Conservation (phyloP, 2,113 vertebrate genomes). For the Spheniscus mendiculus region DNA sequence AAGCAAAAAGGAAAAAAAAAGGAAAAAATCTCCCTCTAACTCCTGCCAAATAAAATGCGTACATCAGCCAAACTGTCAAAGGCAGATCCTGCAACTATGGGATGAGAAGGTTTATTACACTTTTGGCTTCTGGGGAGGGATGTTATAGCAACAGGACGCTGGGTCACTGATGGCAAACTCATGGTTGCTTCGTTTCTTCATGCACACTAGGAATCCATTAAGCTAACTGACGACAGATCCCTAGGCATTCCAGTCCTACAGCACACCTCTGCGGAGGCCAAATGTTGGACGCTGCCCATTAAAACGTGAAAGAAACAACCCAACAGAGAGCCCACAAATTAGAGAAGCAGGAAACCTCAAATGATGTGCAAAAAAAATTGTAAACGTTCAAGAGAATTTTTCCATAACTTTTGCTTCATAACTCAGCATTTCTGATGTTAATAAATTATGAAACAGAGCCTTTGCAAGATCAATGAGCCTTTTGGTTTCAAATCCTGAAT, state of each 20-base stretch:
- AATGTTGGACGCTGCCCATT: slow-evolving; percentile 25
- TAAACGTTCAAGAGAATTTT: slow-evolving; percentile 29
- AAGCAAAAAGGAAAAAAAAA: not conserved
- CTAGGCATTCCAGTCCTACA: not conserved
- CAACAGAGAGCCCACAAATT: slow-evolving; percentile 50
- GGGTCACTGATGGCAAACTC: slow-evolving; percentile 9
- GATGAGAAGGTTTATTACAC: slow-evolving; percentile 61
- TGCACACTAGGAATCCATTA: slow-evolving; percentile 54
- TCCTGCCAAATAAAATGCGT: slow-evolving; percentile 35
- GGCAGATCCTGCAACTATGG: slow-evolving; percentile 46
- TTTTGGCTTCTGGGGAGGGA: not conserved
- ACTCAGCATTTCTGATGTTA: slow-evolving; percentile 55
- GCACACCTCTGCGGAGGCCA: slow-evolving; percentile 17
- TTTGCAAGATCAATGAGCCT: slow-evolving; percentile 38
- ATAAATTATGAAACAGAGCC: slow-evolving; percentile 40
- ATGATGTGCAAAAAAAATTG: slow-evolving; percentile 68
- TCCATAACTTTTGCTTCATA: slow-evolving; percentile 56
- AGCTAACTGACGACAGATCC: slow-evolving; percentile 61
- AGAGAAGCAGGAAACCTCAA: slow-evolving; percentile 73
- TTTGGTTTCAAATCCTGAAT: not conserved
- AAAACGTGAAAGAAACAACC: slow-evolving; percentile 29
- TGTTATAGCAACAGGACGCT: not conserved
- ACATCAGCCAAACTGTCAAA: slow-evolving; percentile 59
- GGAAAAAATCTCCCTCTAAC: not conserved
- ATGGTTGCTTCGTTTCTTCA: slow-evolving; percentile 12